Base-by-base conservation (phyloP, 2,888 invertebrate species). In the Leptopilina drosophilae region DNA sequence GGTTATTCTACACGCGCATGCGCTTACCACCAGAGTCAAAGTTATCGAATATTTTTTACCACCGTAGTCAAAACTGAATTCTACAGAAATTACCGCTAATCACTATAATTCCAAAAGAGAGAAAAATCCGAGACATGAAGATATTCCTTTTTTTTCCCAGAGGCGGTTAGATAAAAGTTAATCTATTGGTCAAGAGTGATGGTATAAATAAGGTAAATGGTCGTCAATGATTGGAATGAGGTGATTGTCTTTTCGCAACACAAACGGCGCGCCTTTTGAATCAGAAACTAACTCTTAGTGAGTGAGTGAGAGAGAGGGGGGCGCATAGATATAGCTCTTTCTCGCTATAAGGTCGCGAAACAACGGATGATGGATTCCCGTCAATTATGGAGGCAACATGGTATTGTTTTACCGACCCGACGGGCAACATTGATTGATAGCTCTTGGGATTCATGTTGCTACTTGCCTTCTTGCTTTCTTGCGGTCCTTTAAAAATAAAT, bases 371-470 rank as follows among this genome's bases (percentile, higher is more conserved):
- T 91, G 89, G 90, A 91, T 91, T 89, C 90, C 90, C 91, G 91
- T 91, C 91, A 91, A 91, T 91, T 91, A 91, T 89, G 87, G 90
- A 89, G 88, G 89, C 89, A 91, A 90, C 90, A 91, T 91, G 89
- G 91, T 91, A 91, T 91, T 91, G 91, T 91, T 91, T 91, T 90
- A 91, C 89, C 89, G 89, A 89, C 33, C 90, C 82, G 87, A 88
- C 88, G 89, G 87, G 87, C 85, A 91, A 90, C 91, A 90, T 91
- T 91, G 91, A 91, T 91, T 88, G 90, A 91, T 91, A 85, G 91
- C 86, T 87, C 84, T 86, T 80, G 8, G 82, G 83, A 81, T 84
- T 85, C 87, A 84, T 88, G 90, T 88, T 88, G 87, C 87, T 87
- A 87, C 84, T 86, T 86, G 85, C 84, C 86, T 86, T 84, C 86